Evolutionary conservation across 1,140 invertebrate species (phyloP), one percentile per base, ranked within the genome.

Genomic region (Platyscapa corneri): DNA sequence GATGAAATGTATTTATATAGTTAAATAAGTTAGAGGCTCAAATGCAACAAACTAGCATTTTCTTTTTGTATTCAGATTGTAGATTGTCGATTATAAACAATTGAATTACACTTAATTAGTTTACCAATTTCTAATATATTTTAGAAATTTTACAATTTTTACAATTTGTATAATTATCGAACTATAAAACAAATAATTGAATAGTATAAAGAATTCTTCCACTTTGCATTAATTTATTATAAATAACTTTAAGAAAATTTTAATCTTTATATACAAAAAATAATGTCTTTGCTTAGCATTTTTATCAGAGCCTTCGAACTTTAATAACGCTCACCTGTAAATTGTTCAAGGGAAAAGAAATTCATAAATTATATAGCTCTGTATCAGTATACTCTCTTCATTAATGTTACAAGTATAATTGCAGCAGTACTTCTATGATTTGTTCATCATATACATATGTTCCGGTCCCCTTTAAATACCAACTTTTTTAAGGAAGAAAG

Each of bases 81-180:
- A 70, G 79, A 82, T 34, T n/a, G 32, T 80, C 23, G 20, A 82
- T 30, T 75, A 30, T 67, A 77, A 75, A 56, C 30, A 81, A 75
- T 72, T 74, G 23, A 75, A 76, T 76, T n/a, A 75, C 49, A 76
- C 56, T 65, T 42, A 65, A 39, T 85, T 46, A 16, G 16, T 65
- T 39, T 49, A 70, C 60, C 46, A 84, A 79, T 85, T 85, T 81
- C 64, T 76, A 32, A 14, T 56, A 70, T 67, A 75, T 60, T 82
- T 82, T 60, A 53, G 16, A 32, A 82, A 86, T 78, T 82, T 86
- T 86, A 86, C 85, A 86, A 82, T 82, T 86, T 86, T 78, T 86
- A 86, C 85, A 86, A 42, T 78, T 70, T 77, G 16, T 39, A 64
- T 42, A 77, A 85, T 80, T 76, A 60, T 86, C 72, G 65, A 80